Conservation (phyloP, 1,140 invertebrate species). For the Metopolophium dirhodum region DNA sequence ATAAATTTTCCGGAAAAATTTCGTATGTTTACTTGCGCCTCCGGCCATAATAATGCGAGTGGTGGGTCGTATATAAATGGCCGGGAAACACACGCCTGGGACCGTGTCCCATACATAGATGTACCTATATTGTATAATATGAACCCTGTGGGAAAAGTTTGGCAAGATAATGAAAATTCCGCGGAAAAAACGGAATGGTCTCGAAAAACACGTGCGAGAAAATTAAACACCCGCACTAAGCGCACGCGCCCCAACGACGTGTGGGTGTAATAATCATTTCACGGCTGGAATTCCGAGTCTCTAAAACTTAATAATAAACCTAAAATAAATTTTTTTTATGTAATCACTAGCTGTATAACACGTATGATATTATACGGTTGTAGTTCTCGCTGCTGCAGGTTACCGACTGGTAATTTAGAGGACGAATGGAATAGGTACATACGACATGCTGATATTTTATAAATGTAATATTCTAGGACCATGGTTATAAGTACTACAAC, state of each 20-base stretch:
- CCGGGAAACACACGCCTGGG: neutral
- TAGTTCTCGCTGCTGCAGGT: too few relatives aligned
- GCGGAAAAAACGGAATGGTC: neutral
- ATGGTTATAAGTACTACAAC: too few relatives aligned
- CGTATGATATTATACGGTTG: too few relatives aligned
- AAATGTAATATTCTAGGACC: too few relatives aligned
- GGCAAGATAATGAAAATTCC: slow-evolving; percentile 17
- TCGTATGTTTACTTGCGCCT: neutral
- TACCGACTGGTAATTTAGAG: too few relatives aligned
- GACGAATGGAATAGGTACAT: too few relatives aligned
- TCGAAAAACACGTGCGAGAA: slow-evolving; percentile 10
- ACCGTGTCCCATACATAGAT: neutral
- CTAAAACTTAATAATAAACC: neutral
- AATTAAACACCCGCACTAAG: neutral
- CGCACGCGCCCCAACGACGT: too few relatives aligned
- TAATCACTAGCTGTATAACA: neutral
- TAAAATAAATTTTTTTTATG: neutral
- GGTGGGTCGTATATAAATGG: too few relatives aligned
- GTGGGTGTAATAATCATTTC: neutral
- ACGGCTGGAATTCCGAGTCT: neutral
- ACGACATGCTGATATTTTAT: too few relatives aligned
- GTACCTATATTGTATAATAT: neutral
- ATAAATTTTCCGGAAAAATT: neutral
- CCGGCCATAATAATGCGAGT: neutral
- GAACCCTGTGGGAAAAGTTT: neutral